Evolutionary conservation across 2,113 vertebrate genomes (phyloP), one percentile per base, ranked within the genome.

Genomic region (Nesogale talazaci): DNA sequence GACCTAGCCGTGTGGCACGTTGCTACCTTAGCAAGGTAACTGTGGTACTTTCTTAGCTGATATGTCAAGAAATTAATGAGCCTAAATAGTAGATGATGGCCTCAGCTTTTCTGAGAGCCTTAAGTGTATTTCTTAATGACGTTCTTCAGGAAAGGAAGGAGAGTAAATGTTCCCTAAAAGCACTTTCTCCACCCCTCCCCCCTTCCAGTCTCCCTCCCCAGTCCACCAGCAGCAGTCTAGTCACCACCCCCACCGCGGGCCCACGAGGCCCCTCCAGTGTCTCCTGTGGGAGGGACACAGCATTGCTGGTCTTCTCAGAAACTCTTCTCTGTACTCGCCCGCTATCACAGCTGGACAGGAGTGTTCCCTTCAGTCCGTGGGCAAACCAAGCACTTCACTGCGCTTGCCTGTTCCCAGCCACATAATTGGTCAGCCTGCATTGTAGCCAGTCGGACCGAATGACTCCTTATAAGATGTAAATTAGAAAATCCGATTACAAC

Each of bases 51-150:
- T 69, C 81, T 36, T 86, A 69, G 88, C 19, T 34, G 23, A 79
- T 86, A 85, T 69, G n/a, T 70, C 36, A 40, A 87, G 72, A 80
- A 79, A 38, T 86, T 84, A 89, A 75, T 86, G n/a, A 79, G 86
- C 27, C 34, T 72, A 56, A 46, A 38, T 65, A 65, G 25, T 65
- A 80, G 80, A 34, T 88, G 15, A 56, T 92, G n/a, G 20, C 46
- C 23, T 75, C 63, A 83, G n/a, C 16, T 42, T 83, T 92, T 74
- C n/a, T 92, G 63, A 89, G 76, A 82, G 40, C 56, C 0, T 81
- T 81, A 72, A 65, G 15, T 78, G n/a, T 2, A 42, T 20, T 31
- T 96, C 57, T 86, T 93, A 91, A 92, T 83, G 69, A 72, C 27
- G 27, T 69, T 88, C 40, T 92, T 90, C 6, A 40, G 79, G 75